phyloP scores from a whole-genome alignment of 1,140 invertebrate species.

The Eueides isabella region DNA sequence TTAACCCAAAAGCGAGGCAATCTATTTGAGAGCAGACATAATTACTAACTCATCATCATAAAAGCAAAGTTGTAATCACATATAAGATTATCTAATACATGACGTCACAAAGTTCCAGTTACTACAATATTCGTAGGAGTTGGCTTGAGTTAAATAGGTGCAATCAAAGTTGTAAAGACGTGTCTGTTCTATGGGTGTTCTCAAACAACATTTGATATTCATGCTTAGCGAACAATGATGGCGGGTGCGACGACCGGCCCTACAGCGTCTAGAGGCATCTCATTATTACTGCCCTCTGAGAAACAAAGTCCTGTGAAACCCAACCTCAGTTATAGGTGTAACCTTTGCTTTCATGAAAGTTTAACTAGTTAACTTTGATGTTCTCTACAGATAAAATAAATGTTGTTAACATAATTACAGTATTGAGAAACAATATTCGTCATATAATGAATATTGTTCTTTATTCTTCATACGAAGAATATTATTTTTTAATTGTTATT shows the following conservation, averaged over 20 bases:
- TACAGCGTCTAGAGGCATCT: constrained; percentile 24
- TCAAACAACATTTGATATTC: constrained; percentile 22
- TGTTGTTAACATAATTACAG: too few relatives aligned
- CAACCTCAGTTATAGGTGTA: background rate
- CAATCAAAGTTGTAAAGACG: constrained; percentile 63
- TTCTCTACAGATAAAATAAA: background rate
- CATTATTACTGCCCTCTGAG: constrained; percentile 20
- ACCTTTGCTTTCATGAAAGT: constrained; percentile 7
- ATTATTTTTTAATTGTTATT: too few relatives aligned
- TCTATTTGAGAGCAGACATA: constrained; percentile 26
- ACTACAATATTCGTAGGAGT: constrained; percentile 36
- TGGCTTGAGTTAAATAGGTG: constrained; percentile 53
- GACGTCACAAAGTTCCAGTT: constrained; percentile 16
- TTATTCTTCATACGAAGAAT: too few relatives aligned
- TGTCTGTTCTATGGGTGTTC: constrained; percentile 50
- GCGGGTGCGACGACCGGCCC: constrained; percentile 27
- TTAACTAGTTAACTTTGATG: constrained; percentile 1
- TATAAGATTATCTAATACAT: constrained; percentile 32
- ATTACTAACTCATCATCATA: constrained; percentile 34
- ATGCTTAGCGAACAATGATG: background rate
- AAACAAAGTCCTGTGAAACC: constrained; percentile 12
- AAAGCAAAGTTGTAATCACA: constrained; percentile 37
- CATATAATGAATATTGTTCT: too few relatives aligned
- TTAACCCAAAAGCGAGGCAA: constrained; percentile 23
- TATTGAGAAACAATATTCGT: too few relatives aligned